Evolutionary conservation across 2,888 invertebrate genomes (phyloP).

Genomic region (Cosmia pyralina): DNA sequence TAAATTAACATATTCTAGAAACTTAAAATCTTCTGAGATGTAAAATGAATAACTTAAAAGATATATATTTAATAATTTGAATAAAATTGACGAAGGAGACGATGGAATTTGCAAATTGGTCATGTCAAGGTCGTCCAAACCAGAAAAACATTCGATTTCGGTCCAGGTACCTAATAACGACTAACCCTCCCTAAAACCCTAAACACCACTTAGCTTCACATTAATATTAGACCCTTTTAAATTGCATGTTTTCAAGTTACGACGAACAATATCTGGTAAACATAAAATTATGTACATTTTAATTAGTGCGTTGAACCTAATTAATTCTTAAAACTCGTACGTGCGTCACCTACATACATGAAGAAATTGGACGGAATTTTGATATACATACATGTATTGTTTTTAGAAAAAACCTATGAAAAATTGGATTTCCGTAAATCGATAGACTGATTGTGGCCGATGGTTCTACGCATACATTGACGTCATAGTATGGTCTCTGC

Average conservation of each 20-base stretch:
- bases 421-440: conserved; percentile 73
- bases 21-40: neutral
- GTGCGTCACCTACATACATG: conserved; percentile 30
- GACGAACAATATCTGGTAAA: conserved; percentile 14
- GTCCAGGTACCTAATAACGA: no score
- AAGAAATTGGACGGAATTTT: conserved; percentile 26
- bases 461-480: conserved; percentile 73
- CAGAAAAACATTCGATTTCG: no score
- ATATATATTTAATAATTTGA: neutral
- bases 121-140: neutral
- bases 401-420: conserved; percentile 39
- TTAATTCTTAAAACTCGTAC: conserved; percentile 17
- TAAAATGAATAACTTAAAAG: neutral
- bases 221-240: neutral
- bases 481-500: conserved; percentile 73
- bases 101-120: conserved; percentile 1
- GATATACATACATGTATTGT: neutral
- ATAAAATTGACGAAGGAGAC: neutral
- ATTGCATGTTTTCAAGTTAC: conserved; percentile 5
- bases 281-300: conserved; percentile 16
- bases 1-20: neutral
- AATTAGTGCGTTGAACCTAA: conserved; percentile 45
- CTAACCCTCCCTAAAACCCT: neutral
- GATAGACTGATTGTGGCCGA: conserved; percentile 62
- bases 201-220: neutral